phyloP scores from a whole-genome alignment of 2,113 vertebrate species.

The Natator depressus region DNA sequence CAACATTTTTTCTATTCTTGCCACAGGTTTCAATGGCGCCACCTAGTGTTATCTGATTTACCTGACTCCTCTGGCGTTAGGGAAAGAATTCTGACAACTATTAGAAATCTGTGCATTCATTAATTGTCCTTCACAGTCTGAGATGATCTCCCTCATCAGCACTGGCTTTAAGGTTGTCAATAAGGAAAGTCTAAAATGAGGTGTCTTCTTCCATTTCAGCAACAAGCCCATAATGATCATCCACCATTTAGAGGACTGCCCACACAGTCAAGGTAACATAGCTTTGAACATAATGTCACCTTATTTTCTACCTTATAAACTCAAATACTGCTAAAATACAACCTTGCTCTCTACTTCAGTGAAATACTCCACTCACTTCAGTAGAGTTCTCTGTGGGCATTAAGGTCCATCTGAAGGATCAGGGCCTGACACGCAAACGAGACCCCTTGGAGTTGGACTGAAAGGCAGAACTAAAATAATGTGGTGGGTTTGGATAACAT shows the following conservation, averaged over 20 bases:
- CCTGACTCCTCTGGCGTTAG: background rate
- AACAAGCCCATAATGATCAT: slow-evolving; percentile 95
- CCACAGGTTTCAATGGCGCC: slow-evolving; percentile 21
- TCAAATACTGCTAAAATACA: background rate
- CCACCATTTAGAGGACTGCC: slow-evolving; percentile 93
- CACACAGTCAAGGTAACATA: slow-evolving; percentile 88
- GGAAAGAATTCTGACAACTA: background rate
- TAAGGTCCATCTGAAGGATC: background rate
- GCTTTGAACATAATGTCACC: background rate
- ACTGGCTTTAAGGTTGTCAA: background rate
- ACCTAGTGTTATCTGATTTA: slow-evolving; percentile 18
- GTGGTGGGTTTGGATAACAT: background rate
- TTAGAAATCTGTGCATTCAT: background rate
- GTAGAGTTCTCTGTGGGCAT: background rate
- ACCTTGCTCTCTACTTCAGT: background rate
- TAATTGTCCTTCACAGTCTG: background rate
- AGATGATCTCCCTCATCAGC: too few relatives aligned
- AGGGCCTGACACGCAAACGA: background rate
- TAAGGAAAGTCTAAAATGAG: background rate
- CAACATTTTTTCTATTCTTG: background rate
- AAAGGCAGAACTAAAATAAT: fast-evolving
- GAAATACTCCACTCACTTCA: background rate
- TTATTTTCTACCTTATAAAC: fast-evolving
- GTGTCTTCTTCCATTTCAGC: slow-evolving; percentile 73
- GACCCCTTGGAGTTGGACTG: background rate